These are phyloP conservation scores for Merodon equestris DNA, from an alignment of 2,888 invertebrate genomes.

Conservation along the genomic window DNA sequence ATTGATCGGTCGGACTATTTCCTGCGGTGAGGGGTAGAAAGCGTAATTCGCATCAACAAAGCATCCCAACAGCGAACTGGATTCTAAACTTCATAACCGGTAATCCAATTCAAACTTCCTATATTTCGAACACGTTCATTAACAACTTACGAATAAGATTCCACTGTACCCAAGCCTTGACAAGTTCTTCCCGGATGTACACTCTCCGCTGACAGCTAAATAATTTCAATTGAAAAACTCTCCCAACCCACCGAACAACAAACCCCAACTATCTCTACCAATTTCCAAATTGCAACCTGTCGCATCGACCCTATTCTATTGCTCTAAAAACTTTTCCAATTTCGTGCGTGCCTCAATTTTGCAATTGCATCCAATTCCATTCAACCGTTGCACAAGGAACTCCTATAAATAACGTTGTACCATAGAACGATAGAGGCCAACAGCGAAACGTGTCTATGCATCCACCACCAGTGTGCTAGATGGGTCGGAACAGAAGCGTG, in stretches of 20 bases:
- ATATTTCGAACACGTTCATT: too few relatives aligned
- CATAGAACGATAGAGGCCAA: slow-evolving; percentile 17
- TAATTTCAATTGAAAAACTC: neutral
- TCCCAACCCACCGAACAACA: neutral
- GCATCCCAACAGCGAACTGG: too few relatives aligned
- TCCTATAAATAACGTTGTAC: slow-evolving; percentile 16
- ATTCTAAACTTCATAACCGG: too few relatives aligned
- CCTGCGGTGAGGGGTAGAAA: too few relatives aligned
- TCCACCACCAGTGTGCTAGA: slow-evolving; percentile 11
- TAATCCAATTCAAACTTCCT: too few relatives aligned
- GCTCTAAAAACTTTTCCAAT: slow-evolving; percentile 55
- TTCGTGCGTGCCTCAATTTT: slow-evolving; percentile 52
- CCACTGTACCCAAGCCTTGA: too few relatives aligned
- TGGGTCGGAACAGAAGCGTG: neutral
- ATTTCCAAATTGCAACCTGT: slow-evolving; percentile 3
- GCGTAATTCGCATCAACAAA: too few relatives aligned
- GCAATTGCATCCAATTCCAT: slow-evolving; percentile 45
- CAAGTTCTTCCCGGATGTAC: too few relatives aligned
- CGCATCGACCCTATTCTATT: slow-evolving; percentile 6
- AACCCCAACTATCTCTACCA: neutral
- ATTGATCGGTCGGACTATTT: too few relatives aligned
- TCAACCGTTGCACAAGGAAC: slow-evolving; percentile 12
- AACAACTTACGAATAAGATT: too few relatives aligned
- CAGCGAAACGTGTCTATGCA: slow-evolving; percentile 23
- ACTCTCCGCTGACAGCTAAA: neutral